Evolutionary conservation across 2,888 invertebrate species (phyloP).

Genomic region (Machimus atricapillus): DNA sequence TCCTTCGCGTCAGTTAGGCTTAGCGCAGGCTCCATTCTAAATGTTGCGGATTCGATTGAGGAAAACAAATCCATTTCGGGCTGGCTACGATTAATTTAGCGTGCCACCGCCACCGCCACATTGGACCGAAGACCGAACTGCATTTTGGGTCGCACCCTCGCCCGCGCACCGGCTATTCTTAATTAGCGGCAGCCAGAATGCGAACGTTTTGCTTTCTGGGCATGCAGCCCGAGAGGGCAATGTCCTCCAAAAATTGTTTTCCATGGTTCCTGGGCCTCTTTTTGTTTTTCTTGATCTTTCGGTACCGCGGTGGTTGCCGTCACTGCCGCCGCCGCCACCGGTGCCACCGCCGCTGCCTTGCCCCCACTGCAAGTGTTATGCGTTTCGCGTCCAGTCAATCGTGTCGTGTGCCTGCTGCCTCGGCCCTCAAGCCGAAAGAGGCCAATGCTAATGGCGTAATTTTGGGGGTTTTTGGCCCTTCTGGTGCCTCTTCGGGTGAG

Average conservation of each 20-base stretch:
- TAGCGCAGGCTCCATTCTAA: not conserved
- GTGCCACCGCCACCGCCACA: not conserved
- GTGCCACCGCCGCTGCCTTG: not conserved
- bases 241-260: slow-evolving; percentile 38
- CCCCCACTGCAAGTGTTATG: slow-evolving; percentile 14
- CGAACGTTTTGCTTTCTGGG: slow-evolving; percentile 4
- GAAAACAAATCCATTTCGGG: slow-evolving; percentile 2
- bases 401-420: slow-evolving; percentile 34
- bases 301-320: not conserved
- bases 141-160: not conserved
- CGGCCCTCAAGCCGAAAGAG: not conserved
- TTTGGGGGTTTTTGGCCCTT: slow-evolving; percentile 31
- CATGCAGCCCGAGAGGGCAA: slow-evolving; percentile 22
- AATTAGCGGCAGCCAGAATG: not conserved
- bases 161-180: slow-evolving; percentile 6
- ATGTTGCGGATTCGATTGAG: not conserved
- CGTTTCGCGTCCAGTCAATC: slow-evolving; percentile 29
- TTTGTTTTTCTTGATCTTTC: not conserved
- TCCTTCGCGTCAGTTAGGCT: not conserved
- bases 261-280: slow-evolving; percentile 6
- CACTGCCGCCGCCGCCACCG: too few species aligned
- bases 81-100: slow-evolving; percentile 8
- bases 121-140: not conserved
- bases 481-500: not conserved
- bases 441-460: slow-evolving; percentile 15